Base-by-base conservation (phyloP, 2,888 invertebrate species). In the Eumacrocentrus americanus region DNA sequence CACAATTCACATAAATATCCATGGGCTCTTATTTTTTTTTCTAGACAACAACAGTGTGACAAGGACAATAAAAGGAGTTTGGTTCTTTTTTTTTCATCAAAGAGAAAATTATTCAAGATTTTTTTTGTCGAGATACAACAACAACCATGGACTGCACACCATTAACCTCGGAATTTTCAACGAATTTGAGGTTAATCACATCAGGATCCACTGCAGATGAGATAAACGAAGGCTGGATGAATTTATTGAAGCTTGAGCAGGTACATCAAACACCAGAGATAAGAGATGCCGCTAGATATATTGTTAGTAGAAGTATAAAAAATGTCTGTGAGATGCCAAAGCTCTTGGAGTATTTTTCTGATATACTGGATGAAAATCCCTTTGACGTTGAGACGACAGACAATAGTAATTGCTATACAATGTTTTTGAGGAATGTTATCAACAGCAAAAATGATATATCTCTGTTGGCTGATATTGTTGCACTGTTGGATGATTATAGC, bases 341-440 rank as follows among this genome's bases (percentile, higher is more conserved):
- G 3, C 47, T 79, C 2, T 62, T 79, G 63, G 60, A 55, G 0
- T 79, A 73, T 71, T 75, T 78, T 55, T 64, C 75, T 0, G 69
- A 69, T n/a, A 72, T 74, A 58, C 63, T 76, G 9, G 54, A 62
- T 4, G 68, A 72, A 14, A 67, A 67, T 20, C 52, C 56, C 12
- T 69, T 66, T 25, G 65, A 67, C 1, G 35, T 44, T 3, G 68
- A 68, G 25, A 62, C 67, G 0, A 61, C 70, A 11, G 68, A 66
- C 2, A 69, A 71, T 37, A 73, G 75, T 57, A 23, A 46, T 25
- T 11, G 14, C n/a, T 68, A 76, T 16, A 73, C 74, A 9, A n/a
- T 47, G 1, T 70, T 78, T 52, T 53, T 79, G 6, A 63, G 54
- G 6, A 65, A 64, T 9, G 60, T 69, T 2, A 47, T 63, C 0